Evolutionary conservation across 2,888 invertebrate genomes (phyloP).

Genomic region (Eledona agricola): DNA sequence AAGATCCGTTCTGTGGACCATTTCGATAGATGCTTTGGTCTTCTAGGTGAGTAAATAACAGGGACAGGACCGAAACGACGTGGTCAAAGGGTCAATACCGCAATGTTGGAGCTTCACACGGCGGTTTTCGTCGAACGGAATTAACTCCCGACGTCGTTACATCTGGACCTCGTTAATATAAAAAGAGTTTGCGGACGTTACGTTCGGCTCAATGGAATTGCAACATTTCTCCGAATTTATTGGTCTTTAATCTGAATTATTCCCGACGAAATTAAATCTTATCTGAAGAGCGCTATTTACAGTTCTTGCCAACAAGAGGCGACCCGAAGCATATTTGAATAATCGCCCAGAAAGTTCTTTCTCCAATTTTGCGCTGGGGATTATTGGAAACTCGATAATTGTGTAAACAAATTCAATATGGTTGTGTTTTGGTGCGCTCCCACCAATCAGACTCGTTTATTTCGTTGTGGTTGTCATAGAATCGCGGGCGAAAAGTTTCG

Average conservation of each 20-base stretch:
- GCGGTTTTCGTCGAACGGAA: constrained; percentile 31
- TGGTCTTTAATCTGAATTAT: constrained; percentile 23
- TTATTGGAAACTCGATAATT: no score
- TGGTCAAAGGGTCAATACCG: constrained; percentile 49
- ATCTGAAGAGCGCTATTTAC: constrained; percentile 16
- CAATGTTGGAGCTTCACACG: constrained; percentile 46
- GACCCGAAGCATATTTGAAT: constrained; percentile 15
- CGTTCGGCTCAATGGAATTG: constrained; percentile 28
- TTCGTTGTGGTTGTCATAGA: constrained; percentile 3
- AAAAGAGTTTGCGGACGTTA: constrained; percentile 28
- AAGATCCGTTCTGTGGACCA: no score
- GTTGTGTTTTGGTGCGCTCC: no score
- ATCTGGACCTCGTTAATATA: constrained; percentile 33
- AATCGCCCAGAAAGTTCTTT: constrained; percentile 19
- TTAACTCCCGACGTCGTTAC: constrained; percentile 32
- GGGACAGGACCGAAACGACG: constrained; percentile 30
- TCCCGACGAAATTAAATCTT: constrained; percentile 24
- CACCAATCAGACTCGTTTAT: constrained; percentile 12
- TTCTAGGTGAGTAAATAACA: constrained; percentile 33
- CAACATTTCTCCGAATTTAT: constrained; percentile 28
- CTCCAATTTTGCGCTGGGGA: no score
- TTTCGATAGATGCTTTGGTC: constrained; percentile 33
- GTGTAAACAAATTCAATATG: constrained; percentile 13
- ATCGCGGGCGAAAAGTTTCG: constrained; percentile 2
- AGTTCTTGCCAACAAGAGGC: constrained; percentile 6